phyloP scores from a whole-genome alignment of 2,797 vertebrate species.

The Harpagifer antarcticus region DNA sequence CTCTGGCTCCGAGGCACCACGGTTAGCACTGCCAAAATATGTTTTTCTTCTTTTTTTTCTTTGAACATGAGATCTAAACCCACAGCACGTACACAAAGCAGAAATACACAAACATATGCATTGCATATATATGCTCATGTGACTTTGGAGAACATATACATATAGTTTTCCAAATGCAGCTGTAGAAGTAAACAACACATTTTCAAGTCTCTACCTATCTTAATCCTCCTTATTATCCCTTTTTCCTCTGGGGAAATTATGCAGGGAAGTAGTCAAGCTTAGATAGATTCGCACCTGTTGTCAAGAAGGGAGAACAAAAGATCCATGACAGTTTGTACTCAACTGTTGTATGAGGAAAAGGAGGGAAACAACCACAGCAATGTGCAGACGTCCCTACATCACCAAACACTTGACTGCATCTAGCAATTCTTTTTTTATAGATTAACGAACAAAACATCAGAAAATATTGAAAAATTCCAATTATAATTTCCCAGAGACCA shows the following conservation, averaged over 20 bases:
- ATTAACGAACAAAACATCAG: neutral
- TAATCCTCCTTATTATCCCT: slow-evolving; percentile 13
- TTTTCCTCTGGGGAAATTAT: slow-evolving; percentile 56
- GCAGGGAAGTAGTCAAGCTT: slow-evolving; percentile 36
- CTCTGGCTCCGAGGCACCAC: slow-evolving; percentile 68
- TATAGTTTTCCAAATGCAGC: slow-evolving; percentile 13
- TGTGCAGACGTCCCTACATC: neutral
- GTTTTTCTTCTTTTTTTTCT: slow-evolving; percentile 50
- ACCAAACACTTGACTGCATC: neutral
- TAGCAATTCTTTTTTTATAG: neutral
- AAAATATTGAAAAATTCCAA: too few relatives aligned
- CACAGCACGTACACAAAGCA: slow-evolving; percentile 40
- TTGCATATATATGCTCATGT: neutral
- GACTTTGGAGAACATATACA: neutral
- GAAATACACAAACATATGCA: slow-evolving; percentile 20
- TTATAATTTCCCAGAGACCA: too few relatives aligned
- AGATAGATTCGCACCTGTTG: slow-evolving; percentile 65
- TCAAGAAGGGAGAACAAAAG: slow-evolving; percentile 38
- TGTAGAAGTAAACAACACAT: slow-evolving; percentile 1
- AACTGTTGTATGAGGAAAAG: neutral
- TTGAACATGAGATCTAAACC: slow-evolving; percentile 51
- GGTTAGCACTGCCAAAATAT: slow-evolving; percentile 62
- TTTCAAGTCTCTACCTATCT: slow-evolving; percentile 13
- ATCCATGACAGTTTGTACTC: slow-evolving; percentile 15
- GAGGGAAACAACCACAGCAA: slow-evolving; percentile 1